A percentile compares a stretch with the other conserved stretches of the same genome.
phyloP scores from a whole-genome alignment of 2,888 invertebrate species.

The Anthophora plumipes region DNA sequence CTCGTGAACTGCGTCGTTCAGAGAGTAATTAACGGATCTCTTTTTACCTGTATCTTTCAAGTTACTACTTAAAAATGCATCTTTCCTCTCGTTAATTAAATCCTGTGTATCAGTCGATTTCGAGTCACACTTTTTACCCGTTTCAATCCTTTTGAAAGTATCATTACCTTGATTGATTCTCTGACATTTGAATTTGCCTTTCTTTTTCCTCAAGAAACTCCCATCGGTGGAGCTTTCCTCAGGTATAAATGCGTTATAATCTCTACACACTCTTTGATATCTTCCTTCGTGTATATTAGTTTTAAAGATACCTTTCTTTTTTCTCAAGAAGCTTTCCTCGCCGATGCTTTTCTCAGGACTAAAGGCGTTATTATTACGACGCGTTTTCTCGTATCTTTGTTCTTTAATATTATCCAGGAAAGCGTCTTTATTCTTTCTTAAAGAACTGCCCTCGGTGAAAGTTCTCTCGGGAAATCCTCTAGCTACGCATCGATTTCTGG shows the following conservation, averaged over 20 bases:
- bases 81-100: background rate
- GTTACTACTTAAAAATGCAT: background rate
- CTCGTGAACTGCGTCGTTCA: background rate
- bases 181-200: background rate
- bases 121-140: background rate
- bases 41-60: background rate
- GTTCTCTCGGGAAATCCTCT: background rate
- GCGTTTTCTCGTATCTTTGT: too few relatives aligned
- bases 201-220: too few relatives aligned
- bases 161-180: constrained; percentile 3
- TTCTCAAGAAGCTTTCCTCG: too few relatives aligned
- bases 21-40: background rate
- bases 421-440: background rate
- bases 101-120: background rate
- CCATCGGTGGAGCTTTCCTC: too few relatives aligned
- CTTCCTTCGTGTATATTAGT: too few relatives aligned
- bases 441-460: constrained; percentile 1
- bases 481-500: background rate
- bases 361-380: too few relatives aligned
- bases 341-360: too few relatives aligned
- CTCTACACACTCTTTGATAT: too few relatives aligned
- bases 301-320: too few relatives aligned
- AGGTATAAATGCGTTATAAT: too few relatives aligned
- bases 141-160: constrained; percentile 3
- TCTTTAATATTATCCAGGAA: background rate